phyloP scores from a whole-genome alignment of 2,113 vertebrate genomes.

The Bombycilla garrulus region DNA sequence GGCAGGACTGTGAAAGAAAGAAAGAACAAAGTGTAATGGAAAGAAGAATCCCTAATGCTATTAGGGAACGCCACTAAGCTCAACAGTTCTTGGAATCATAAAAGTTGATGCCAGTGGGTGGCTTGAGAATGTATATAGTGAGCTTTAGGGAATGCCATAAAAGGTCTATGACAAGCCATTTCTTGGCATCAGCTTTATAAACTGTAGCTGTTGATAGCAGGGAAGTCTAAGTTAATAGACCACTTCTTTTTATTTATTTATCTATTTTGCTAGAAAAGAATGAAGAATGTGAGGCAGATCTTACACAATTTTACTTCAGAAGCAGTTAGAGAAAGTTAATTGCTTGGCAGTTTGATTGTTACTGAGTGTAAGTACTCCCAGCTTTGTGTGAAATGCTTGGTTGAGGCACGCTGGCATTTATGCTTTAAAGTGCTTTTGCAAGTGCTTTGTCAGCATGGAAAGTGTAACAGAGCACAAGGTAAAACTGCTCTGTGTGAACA shows the following conservation, averaged over 20 bases:
- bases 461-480: not conserved
- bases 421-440: not conserved
- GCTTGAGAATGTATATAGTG: not conserved
- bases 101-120: not conserved
- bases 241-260: not conserved
- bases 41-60: not conserved
- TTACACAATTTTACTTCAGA: not conserved
- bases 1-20: not conserved
- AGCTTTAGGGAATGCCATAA: not conserved
- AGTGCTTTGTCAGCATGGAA: not conserved
- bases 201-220: not conserved
- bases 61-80: not conserved
- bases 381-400: not conserved
- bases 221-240: not conserved
- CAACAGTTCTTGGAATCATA: not conserved
- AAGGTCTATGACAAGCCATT: not conserved
- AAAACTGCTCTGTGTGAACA: not conserved
- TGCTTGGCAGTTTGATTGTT: not conserved
- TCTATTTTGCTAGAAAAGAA: not conserved
- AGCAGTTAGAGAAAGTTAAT: not conserved
- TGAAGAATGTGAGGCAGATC: not conserved
- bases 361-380: not conserved
- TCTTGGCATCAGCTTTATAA: conserved; percentile 30
- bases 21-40: not conserved
- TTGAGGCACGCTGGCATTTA: not conserved